Evolutionary conservation across 2,797 vertebrate genomes (phyloP).

Genomic region (Simalia tracyae): DNA sequence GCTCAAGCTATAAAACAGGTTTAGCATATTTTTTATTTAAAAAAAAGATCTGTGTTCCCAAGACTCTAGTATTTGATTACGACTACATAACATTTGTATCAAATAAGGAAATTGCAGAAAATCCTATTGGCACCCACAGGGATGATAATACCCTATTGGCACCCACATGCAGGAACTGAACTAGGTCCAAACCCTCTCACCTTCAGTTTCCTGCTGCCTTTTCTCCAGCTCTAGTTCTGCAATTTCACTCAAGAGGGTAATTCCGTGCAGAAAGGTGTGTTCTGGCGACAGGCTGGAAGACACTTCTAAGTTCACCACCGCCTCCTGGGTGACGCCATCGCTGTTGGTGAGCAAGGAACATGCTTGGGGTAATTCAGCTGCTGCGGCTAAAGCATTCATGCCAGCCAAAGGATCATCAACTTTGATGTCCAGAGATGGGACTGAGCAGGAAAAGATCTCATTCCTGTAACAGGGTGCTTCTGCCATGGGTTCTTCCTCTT

Average conservation of each 20-base stretch:
- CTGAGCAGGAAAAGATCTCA: slow-evolving; percentile 63
- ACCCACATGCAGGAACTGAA: background rate
- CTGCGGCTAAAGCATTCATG: slow-evolving; percentile 87
- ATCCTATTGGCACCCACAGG: too few relatives aligned
- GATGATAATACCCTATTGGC: too few relatives aligned
- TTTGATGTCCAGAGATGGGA: slow-evolving; percentile 64
- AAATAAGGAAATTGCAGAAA: too few relatives aligned
- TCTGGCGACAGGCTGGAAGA: slow-evolving; percentile 75
- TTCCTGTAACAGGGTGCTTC: slow-evolving; percentile 57
- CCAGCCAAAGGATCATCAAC: slow-evolving; percentile 91
- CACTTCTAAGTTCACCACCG: slow-evolving; percentile 61
- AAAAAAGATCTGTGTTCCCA: too few relatives aligned
- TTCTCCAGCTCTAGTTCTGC: slow-evolving; percentile 87
- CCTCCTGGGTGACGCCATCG: slow-evolving; percentile 48
- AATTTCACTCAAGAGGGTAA: slow-evolving; percentile 92
- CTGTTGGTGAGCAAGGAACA: slow-evolving; percentile 63
- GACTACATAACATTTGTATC: too few relatives aligned
- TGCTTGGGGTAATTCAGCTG: slow-evolving; percentile 88
- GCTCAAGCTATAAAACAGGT: too few relatives aligned
- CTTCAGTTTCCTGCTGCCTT: slow-evolving; percentile 69
- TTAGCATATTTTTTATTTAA: too few relatives aligned
- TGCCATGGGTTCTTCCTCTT: slow-evolving; percentile 31
- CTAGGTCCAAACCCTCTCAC: slow-evolving; percentile 62
- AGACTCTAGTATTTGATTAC: too few relatives aligned
- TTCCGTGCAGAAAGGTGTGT: slow-evolving; percentile 88